Evolutionary conservation across 2,113 vertebrate genomes (phyloP), one percentile per base, ranked within the genome.

Genomic region (Zosterops japonicus): DNA sequence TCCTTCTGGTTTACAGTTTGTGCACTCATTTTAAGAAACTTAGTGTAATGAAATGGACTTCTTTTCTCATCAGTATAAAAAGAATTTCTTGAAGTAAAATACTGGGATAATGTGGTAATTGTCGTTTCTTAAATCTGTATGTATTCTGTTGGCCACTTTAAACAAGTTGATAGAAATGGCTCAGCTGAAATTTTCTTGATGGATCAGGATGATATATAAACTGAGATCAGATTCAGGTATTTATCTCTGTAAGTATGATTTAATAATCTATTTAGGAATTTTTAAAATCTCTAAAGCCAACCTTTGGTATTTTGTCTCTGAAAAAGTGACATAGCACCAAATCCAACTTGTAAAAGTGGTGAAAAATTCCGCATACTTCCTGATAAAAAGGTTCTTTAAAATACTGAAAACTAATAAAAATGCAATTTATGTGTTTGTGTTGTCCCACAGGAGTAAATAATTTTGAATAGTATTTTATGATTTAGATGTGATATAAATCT

Each of bases 211-310:
- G 67, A 89, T 87, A 41, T 41, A 77, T 80, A 91, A 90, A 14
- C 28, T 86, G 71, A 90, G 52, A 88, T 89, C 60, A 88, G 55
- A 75, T 81, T 85, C 60, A 81, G 47, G 33, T 90, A 82, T 80
- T 93, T 87, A 78, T 35, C 5, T 71, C 44, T 88, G 89, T 93
- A 96, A 88, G 57, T 95, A 91, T 88, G 23, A 83, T 68, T 72
- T 80, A 64, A 64, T 53, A 81, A 85, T 64, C 11, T 33, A 50
- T 44, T 63, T n/a, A 74, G 42, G 12, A 69, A 11, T 77, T 83
- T 71, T 64, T 14, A 2, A 56, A 83, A 88, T 22, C 17, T 70
- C 4, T 83, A 20, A 22, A 87, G 22, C 20, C 90, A 31, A 11
- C 44, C 4, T 57, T 89, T 35, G 4, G 3, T 70, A n/a, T 79